Percentiles rank a stretch among this genome's conserved stretches.
These are phyloP conservation scores for Cyclina sinensis DNA, from an alignment of 1,140 invertebrate genomes.

Conservation along the genomic window DNA sequence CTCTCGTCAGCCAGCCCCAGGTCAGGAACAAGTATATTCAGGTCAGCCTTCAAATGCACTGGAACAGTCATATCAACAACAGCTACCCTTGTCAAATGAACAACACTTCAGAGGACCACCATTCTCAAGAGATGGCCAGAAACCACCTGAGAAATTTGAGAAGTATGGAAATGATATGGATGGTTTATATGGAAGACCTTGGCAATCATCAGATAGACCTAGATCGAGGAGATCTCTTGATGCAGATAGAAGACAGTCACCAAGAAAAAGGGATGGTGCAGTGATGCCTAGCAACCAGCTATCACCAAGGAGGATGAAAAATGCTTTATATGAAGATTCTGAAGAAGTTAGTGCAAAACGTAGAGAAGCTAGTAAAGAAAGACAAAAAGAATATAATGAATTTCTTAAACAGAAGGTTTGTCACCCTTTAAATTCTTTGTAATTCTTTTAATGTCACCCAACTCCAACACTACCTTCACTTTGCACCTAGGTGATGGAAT, in stretches of 20 bases:
- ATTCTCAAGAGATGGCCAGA: neutral
- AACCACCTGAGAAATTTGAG: neutral
- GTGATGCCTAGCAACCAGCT: neutral
- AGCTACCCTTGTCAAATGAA: neutral
- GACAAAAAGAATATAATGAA: constrained; percentile 64
- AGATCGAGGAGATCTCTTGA: constrained; percentile 13
- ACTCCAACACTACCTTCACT: no score
- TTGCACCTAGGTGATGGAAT: no score
- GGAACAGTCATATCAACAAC: neutral
- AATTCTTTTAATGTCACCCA: no score
- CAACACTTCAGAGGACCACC: neutral
- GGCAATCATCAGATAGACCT: constrained; percentile 5
- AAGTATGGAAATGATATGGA: neutral
- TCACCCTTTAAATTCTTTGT: neutral
- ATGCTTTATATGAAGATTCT: constrained; percentile 25
- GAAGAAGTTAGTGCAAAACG: constrained; percentile 52
- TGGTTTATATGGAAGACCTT: constrained; percentile 22
- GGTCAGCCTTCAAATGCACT: neutral
- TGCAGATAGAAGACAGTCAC: constrained; percentile 3
- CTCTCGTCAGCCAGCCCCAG: constrained; percentile 11
- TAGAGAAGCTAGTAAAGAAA: constrained; percentile 59
- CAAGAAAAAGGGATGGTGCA: neutral
- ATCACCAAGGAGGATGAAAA: constrained; percentile 36
- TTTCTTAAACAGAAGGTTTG: constrained; percentile 49
- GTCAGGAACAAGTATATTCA: neutral